phyloP scores from a whole-genome alignment of 2,888 invertebrate species.

The Orchesella flavescens region DNA sequence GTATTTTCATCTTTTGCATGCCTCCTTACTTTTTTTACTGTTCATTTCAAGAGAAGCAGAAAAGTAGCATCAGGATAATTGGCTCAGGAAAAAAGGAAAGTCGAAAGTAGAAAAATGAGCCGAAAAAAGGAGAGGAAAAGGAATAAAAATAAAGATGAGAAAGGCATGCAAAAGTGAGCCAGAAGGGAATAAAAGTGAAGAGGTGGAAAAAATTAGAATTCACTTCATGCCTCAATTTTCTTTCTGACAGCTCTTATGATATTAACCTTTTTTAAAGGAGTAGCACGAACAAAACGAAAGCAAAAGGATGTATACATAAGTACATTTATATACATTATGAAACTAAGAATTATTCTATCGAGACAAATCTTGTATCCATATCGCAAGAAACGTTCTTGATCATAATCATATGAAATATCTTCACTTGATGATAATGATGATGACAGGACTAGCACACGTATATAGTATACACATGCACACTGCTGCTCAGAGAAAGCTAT shows the following conservation, averaged over 20 bases:
- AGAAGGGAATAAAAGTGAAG: slow-evolving; percentile 35
- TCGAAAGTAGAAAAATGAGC: slow-evolving; percentile 19
- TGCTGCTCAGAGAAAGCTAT: no score
- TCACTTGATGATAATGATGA: slow-evolving; percentile 17
- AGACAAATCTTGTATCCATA: not conserved
- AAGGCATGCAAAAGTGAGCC: slow-evolving; percentile 16
- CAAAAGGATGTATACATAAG: not conserved
- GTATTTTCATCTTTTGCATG: slow-evolving; percentile 44
- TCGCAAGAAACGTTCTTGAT: not conserved
- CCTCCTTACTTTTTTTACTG: slow-evolving; percentile 32
- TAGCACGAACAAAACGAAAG: not conserved
- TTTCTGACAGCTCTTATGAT: slow-evolving; percentile 47
- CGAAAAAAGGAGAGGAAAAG: slow-evolving; percentile 12
- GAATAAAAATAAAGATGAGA: not conserved
- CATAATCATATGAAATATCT: slow-evolving; percentile 27
- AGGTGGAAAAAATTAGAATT: slow-evolving; percentile 56
- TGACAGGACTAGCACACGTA: slow-evolving; percentile 1
- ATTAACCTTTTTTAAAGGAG: slow-evolving; percentile 26
- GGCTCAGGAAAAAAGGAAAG: slow-evolving; percentile 38
- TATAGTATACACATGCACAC: no score
- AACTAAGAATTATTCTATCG: not conserved
- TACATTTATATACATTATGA: not conserved
- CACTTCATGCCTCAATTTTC: slow-evolving; percentile 49
- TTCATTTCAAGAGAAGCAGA: slow-evolving; percentile 13
- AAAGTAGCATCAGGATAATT: slow-evolving; percentile 46